Conservation (phyloP, 2,113 vertebrate species). For the Oncorhynchus gorbuscha region DNA sequence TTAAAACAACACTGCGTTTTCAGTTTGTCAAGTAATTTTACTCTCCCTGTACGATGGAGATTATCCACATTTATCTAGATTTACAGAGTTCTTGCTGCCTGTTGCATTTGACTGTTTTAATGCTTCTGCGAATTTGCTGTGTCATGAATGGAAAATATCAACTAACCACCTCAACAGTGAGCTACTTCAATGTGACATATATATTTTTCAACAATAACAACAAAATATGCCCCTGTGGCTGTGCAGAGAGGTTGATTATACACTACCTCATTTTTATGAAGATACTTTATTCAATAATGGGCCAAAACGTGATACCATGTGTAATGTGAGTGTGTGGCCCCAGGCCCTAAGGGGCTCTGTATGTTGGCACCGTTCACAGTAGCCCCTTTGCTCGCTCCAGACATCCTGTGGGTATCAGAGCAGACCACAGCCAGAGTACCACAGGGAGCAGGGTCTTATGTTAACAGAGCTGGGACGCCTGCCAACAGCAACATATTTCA, state of each 20-base stretch:
- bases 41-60: not conserved
- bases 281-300: slow-evolving; percentile 31
- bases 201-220: not conserved
- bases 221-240: not conserved
- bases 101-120: too few species aligned
- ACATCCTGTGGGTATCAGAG: slow-evolving; percentile 67
- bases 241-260: not conserved
- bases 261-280: slow-evolving; percentile 29
- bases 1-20: not conserved
- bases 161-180: not conserved
- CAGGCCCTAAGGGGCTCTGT: not conserved
- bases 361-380: slow-evolving; percentile 39
- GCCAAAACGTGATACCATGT: slow-evolving; percentile 15
- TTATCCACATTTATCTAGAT: not conserved
- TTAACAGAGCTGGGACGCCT: slow-evolving; percentile 58
- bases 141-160: not conserved
- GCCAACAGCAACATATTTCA: slow-evolving; percentile 69
- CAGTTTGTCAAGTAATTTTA: not conserved
- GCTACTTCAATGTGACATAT: not conserved
- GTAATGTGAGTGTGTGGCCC: slow-evolving; percentile 18
- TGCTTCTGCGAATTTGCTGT: not conserved
- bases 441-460: slow-evolving; percentile 51
- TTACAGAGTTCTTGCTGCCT: too few species aligned
- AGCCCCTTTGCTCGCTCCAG: slow-evolving; percentile 44
- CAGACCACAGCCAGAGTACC: slow-evolving; percentile 29